Evolutionary conservation across 2,888 invertebrate species (phyloP), one percentile per base, ranked within the genome.

Genomic region (Drosophila infuscata): DNA sequence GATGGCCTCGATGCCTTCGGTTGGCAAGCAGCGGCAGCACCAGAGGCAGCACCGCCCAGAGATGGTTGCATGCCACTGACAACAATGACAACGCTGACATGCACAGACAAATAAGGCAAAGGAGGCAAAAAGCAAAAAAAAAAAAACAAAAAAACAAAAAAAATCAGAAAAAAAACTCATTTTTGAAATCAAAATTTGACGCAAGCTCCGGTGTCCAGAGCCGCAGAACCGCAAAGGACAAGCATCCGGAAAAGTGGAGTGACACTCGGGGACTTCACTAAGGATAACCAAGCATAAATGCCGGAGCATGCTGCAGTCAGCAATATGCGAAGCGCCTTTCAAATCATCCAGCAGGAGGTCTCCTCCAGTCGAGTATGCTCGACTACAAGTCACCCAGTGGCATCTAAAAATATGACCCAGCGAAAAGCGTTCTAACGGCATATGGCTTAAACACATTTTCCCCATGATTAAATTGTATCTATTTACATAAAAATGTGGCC

Each of bases 21-120:
- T 57, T 57, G 20, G 43, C 32, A 20, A 20, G 43, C 41, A 57
- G 20, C 15, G 36, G 29, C 25, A 17, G 36, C 36, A 36, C 11
- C 36, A 53, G 15, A 20, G n/a, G 25, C 25, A 35, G 35, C 52
- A 52, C 11, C 20, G 20, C 3, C 32, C 29, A 17, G 56, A 43
- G 43, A 57, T 69, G 75, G 38, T 56, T 56, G 54, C 71, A 75
- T 80, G 81, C 74, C 81, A 76, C 73, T 76, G 71, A 79, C 83
- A 77, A 83, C 79, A 79, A 75, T 76, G 74, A 72, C 80, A 81
- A 70, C 76, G 67, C 79, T 68, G 79, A 81, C 76, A 79, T 74
- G 76, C 77, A 25, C 56, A 38, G 38, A 15, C 15, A 25, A 20
- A 52, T 32, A 35, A 15, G 17, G 32, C n/a, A 53, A 35, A 2